A percentile compares a stretch with the other conserved stretches of the same genome.
These are phyloP conservation scores for Temnothorax nylanderi DNA, from an alignment of 1,140 invertebrate genomes.

Conservation along the genomic window DNA sequence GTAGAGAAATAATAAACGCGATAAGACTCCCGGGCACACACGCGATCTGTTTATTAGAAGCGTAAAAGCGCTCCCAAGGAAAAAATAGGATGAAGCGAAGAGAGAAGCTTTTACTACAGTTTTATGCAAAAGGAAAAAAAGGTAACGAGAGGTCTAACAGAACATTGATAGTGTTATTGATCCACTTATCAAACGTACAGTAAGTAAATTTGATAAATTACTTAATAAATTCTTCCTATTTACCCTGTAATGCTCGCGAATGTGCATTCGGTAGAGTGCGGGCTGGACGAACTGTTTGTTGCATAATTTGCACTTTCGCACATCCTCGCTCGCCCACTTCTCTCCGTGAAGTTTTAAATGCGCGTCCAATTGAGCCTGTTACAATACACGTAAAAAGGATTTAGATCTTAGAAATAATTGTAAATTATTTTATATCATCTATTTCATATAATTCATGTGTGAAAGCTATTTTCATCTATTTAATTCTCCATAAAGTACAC, in stretches of 20 bases:
- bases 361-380: constrained; percentile 78
- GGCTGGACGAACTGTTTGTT: constrained; percentile 81
- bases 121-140: neutral
- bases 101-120: neutral
- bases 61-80: neutral
- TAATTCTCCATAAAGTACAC: neutral
- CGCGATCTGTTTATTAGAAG: constrained; percentile 7
- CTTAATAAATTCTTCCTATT: constrained; percentile 25
- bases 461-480: neutral
- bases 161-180: neutral
- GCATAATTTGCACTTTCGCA: constrained; percentile 81
- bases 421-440: neutral
- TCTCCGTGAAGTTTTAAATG: constrained; percentile 81
- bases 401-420: neutral
- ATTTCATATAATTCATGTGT: neutral
- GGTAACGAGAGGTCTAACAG: neutral
- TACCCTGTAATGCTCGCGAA: constrained; percentile 81
- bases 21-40: neutral
- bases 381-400: constrained; percentile 28
- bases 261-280: constrained; percentile 79
- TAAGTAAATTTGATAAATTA: neutral
- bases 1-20: constrained; percentile 20
- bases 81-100: neutral
- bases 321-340: constrained; percentile 79
- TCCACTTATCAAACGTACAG: neutral